Conservation (phyloP, 2,113 vertebrate genomes). For the Scatophagus argus region DNA sequence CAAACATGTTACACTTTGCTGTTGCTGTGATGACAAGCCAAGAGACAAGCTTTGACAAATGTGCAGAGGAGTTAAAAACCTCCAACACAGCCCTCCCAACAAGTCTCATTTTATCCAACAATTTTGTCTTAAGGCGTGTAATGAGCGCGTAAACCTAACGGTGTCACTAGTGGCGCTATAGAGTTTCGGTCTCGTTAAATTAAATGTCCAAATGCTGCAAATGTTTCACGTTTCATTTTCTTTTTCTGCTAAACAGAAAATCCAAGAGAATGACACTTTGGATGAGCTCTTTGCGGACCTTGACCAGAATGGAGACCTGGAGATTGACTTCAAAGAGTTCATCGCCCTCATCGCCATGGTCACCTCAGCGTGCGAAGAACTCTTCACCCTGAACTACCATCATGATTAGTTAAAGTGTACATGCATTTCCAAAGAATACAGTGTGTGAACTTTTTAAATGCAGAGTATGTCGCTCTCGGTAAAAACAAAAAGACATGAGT, state of each 20-base stretch:
- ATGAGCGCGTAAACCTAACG: neutral
- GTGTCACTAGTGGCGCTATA: neutral
- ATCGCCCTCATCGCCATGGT: constrained; percentile 82
- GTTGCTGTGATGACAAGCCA: too few species aligned
- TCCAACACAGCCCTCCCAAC: too few species aligned
- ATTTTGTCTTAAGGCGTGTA: neutral
- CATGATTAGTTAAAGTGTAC: constrained; percentile 11
- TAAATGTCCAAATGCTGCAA: neutral
- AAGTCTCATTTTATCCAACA: neutral
- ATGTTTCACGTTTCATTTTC: neutral
- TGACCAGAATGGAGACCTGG: constrained; percentile 81
- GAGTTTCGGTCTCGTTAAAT: neutral
- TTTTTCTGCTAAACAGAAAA: constrained; percentile 69
- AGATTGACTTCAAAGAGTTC: constrained; percentile 85
- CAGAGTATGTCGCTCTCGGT: too few species aligned
- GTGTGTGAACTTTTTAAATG: neutral
- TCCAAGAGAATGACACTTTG: constrained; percentile 76
- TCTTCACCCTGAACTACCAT: constrained; percentile 48
- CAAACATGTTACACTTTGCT: neutral
- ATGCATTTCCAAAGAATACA: neutral
- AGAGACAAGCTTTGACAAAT: neutral
- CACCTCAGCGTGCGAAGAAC: constrained; percentile 79
- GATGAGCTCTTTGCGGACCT: constrained; percentile 81
- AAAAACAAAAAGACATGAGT: too few species aligned
- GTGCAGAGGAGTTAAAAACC: too few species aligned